Evolutionary conservation across 2,797 vertebrate genomes (phyloP).

Genomic region (Simalia tracyae): DNA sequence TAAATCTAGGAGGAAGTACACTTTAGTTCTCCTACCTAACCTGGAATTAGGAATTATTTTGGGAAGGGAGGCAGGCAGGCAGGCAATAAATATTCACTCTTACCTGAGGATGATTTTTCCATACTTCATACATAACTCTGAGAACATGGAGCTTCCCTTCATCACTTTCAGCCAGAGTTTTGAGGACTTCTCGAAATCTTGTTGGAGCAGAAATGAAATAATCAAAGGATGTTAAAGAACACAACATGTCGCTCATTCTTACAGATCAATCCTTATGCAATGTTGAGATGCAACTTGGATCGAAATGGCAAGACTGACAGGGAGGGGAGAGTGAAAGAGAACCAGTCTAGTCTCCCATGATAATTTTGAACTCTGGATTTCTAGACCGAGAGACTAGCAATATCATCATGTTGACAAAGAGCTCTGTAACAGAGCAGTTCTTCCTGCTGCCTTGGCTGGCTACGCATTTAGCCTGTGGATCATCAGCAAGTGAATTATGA

Average conservation of each 20-base stretch:
- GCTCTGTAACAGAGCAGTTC: background rate
- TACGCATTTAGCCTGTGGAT: background rate
- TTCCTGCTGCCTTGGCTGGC: background rate
- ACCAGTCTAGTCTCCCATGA: background rate
- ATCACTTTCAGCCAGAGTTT: constrained; percentile 88
- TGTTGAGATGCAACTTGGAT: background rate
- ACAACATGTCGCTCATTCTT: background rate
- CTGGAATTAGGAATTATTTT: no score
- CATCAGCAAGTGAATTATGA: background rate
- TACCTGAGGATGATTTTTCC: constrained; percentile 97
- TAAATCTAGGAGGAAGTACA: background rate
- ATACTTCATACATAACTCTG: constrained; percentile 91
- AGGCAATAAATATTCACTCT: constrained; percentile 17
- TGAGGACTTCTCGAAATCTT: constrained; percentile 98
- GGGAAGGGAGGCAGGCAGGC: background rate
- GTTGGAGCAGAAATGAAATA: constrained; percentile 36
- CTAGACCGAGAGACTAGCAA: background rate
- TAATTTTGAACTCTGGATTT: background rate
- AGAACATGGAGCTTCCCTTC: constrained; percentile 96
- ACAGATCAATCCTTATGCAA: background rate
- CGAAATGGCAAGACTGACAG: background rate
- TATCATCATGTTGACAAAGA: background rate
- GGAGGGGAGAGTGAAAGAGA: background rate
- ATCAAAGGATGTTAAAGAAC: background rate
- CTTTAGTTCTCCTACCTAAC: background rate